Evolutionary conservation across 2,888 invertebrate species (phyloP), one percentile per base, ranked within the genome.

Genomic region (Folsomia candida): DNA sequence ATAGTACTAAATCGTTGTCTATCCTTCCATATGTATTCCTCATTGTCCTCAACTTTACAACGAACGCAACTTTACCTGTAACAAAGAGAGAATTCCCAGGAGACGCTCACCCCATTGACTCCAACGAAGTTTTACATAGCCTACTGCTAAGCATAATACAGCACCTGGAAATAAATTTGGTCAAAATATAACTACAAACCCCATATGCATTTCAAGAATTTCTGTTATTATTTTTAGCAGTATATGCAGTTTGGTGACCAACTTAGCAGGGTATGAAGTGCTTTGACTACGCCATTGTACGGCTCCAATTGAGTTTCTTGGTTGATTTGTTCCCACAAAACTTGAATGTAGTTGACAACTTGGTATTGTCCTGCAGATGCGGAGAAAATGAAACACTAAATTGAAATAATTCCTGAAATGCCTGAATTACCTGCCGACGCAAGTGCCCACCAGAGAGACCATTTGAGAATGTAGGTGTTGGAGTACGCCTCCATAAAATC

Each of bases 361-460:
- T 90, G 90, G 54, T 89, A 84, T 81, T 89, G 76, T 2, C 79
- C 79, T 0, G 79, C 76, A 26, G 76, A 74, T n/a, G n/a, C n/a
- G n/a, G n/a, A n/a, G n/a, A n/a, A n/a, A n/a, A n/a, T n/a, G n/a
- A n/a, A n/a, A n/a, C n/a, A n/a, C n/a, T n/a, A n/a, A n/a, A n/a
- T n/a, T n/a, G n/a, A n/a, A n/a, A n/a, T n/a, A n/a, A n/a, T n/a
- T n/a, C n/a, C n/a, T n/a, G n/a, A n/a, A n/a, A n/a, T n/a, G n/a
- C n/a, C n/a, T n/a, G n/a, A n/a, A n/a, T n/a, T n/a, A n/a, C n/a
- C n/a, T n/a, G n/a, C n/a, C n/a, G n/a, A n/a, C 1, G 77, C 89
- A 67, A 90, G 83, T 0, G 90, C 87, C 89, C 90, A 91, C 91
- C 91, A 92, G 18, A 90, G 72, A 2, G 90, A 91, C 91, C 91